Base-by-base conservation (phyloP, 2,888 invertebrate genomes). In the Acleris laterana region DNA sequence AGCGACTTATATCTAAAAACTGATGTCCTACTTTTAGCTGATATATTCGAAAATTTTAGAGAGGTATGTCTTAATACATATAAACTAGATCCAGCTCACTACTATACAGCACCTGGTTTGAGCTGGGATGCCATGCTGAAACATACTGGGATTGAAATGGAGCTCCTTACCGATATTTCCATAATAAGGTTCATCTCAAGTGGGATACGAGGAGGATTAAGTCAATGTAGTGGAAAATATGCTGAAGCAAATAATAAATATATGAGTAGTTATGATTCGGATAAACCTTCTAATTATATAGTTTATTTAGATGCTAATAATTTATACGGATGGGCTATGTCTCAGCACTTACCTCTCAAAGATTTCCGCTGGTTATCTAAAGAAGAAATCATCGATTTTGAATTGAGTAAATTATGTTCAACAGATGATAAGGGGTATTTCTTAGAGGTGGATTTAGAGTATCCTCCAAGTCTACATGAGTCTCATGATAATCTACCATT, bases 1-100 rank as follows among this genome's bases (percentile, higher is more conserved):
- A 55, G 53, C 7, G 65, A 71, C 68, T 7, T 48, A 68, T 25
- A 25, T 25, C 6, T 25, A 25, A 25, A 25, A 25, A 5, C 25
- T 5, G 25, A 25, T 25, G 25, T 25, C 6, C 25, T 25, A 25
- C 6, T 25, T 16, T 42, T 70, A 59, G 11, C 61, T 1, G 69
- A 71, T 22, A 28, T 71, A 20, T 70, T 66, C 53, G 69, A 70
- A 52, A 70, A 68, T 22, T 70, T 71, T 44, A 16, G 70, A 3
- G 17, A 55, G 9, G 48, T 63, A 1, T 68, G 71, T 44, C 38
- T 63, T 42, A 6, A 49, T 2, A 61, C 57, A 13, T 70, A 71
- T 63, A 25, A 60, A 7, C 19, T 72, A 13, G 70, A 71, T 51
- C 70, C 69, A 2, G 66, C 60, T 11, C 61, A 69, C 44, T 72